Evolutionary conservation across 1,140 invertebrate genomes (phyloP).

Genomic region (Nixonia krombeini): DNA sequence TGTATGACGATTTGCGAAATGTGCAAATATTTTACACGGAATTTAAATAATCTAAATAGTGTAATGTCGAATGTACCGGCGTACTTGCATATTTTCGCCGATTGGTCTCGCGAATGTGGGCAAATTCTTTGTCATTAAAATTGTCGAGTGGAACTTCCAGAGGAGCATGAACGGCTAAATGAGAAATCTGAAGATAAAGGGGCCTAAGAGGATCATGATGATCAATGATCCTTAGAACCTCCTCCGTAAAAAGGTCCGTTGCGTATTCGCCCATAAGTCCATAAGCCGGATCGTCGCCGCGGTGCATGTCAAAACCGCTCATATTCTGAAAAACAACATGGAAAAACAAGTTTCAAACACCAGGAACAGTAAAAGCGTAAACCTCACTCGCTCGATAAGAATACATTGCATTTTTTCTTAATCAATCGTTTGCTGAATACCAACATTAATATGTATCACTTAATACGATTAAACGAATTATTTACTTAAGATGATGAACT

Average conservation of each 20-base stretch:
- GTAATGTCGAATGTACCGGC: too few relatives aligned
- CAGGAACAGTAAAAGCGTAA: too few relatives aligned
- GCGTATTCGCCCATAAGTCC: conserved; percentile 77
- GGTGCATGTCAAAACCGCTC: conserved; percentile 72
- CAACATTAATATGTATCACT: too few relatives aligned
- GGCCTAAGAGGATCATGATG: conserved; percentile 74
- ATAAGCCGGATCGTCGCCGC: conserved; percentile 74
- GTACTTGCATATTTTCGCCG: conserved; percentile 79
- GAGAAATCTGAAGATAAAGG: conserved; percentile 79
- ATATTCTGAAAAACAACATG: conserved; percentile 58
- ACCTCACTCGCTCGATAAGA: too few relatives aligned
- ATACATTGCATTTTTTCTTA: too few relatives aligned
- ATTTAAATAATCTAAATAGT: too few relatives aligned
- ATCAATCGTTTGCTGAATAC: too few relatives aligned
- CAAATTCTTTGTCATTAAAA: conserved; percentile 76
- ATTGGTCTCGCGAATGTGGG: conserved; percentile 76
- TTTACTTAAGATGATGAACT: conserved; percentile 22
- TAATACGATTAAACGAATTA: too few relatives aligned
- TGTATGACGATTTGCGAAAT: too few relatives aligned
- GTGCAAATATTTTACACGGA: too few relatives aligned
- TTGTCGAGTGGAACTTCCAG: conserved; percentile 75
- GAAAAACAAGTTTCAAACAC: too few relatives aligned
- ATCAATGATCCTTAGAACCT: conserved; percentile 75
- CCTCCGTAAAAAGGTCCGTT: conserved; percentile 79
- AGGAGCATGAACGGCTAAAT: conserved; percentile 78